phyloP scores from a whole-genome alignment of 92 coral and sea anemone genomes.

The Pocillopora meandrina region DNA sequence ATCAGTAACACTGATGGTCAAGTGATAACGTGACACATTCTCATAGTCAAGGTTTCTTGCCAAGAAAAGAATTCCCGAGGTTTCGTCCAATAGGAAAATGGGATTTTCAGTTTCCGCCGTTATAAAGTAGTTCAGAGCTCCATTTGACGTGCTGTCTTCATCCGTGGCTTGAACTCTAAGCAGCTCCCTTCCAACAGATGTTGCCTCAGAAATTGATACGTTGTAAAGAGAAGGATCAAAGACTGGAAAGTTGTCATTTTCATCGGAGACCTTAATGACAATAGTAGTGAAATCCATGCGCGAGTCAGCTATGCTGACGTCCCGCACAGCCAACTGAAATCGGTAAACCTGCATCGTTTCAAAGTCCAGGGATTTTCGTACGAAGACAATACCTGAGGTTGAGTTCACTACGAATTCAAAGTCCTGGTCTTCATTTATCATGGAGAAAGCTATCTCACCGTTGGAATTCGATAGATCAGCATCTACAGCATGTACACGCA shows the following conservation, averaged over 20 bases:
- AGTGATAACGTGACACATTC: conserved; percentile 11
- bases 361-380: conserved; percentile 36
- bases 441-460: conserved; percentile 31
- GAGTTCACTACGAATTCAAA: conserved; percentile 42
- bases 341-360: conserved; percentile 40
- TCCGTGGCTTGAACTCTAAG: conserved; percentile 43
- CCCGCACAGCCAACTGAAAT: conserved; percentile 58
- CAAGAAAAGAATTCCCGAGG: conserved; percentile 38
- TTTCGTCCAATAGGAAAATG: conserved; percentile 32
- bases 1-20: conserved; percentile 48
- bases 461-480: conserved; percentile 22
- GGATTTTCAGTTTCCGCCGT: conserved; percentile 50
- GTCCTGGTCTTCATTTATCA: conserved; percentile 10
- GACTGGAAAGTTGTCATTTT: conserved; percentile 60
- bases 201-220: conserved; percentile 48
- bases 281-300: conserved; percentile 45
- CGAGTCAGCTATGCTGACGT: conserved; percentile 10
- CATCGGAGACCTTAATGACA: conserved; percentile 38
- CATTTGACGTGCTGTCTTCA: conserved; percentile 49
- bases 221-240: conserved; percentile 35
- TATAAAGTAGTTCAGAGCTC: conserved; percentile 34
- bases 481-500: conserved; percentile 56
- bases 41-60: conserved; percentile 38
- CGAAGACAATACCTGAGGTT: conserved; percentile 43
- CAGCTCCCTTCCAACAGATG: conserved; percentile 36